These are phyloP conservation scores for Serranus cabrilla DNA, from an alignment of 2,797 vertebrate genomes.

Conservation along the genomic window DNA sequence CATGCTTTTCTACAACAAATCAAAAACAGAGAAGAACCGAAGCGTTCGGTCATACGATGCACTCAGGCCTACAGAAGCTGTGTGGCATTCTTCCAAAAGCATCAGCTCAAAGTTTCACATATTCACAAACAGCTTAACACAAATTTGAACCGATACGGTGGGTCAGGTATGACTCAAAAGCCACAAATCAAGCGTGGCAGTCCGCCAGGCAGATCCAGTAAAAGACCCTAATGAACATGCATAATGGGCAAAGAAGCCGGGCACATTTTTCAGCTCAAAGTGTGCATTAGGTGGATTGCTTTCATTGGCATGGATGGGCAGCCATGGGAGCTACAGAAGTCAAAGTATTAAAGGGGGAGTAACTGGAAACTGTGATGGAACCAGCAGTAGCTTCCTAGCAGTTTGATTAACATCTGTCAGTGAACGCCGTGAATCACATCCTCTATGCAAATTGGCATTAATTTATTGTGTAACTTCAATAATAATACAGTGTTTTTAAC, in stretches of 20 bases:
- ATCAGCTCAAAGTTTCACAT: slow-evolving; percentile 12
- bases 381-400: background rate
- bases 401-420: background rate
- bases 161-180: background rate
- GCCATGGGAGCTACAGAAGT: background rate
- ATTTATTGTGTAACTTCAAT: no score
- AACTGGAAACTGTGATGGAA: background rate
- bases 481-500: background rate
- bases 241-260: no score
- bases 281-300: no score
- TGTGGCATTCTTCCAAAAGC: background rate
- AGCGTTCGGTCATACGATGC: background rate
- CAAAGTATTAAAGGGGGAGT: background rate
- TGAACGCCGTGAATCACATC: background rate
- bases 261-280: background rate
- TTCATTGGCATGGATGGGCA: background rate
- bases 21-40: background rate
- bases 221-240: background rate
- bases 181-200: background rate
- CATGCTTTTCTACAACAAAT: slow-evolving; percentile 8
- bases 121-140: background rate
- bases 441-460: background rate
- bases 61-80: background rate
- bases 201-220: background rate
- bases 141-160: background rate